These are phyloP conservation scores for Smutsia temminckii DNA, from an alignment of 2,797 vertebrate genomes.

Conservation along the genomic window DNA sequence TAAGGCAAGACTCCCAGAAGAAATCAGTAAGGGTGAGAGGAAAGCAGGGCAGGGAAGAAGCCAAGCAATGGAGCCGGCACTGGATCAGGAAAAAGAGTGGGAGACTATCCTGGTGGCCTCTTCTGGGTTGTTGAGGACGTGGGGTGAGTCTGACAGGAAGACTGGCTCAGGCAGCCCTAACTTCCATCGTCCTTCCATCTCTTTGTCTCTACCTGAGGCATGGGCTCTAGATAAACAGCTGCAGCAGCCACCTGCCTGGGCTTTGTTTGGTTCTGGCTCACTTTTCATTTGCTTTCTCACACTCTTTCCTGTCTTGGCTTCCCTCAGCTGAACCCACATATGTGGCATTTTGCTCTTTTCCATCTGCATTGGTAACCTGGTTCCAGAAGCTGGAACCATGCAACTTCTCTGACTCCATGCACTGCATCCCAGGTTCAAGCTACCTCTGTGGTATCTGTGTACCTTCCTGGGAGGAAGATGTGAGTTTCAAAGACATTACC, in stretches of 20 bases:
- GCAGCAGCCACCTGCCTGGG: neutral
- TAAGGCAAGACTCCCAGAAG: neutral
- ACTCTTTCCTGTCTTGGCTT: neutral
- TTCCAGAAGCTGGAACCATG: neutral
- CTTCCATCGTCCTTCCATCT: neutral
- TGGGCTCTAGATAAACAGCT: neutral
- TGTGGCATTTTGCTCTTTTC: constrained; percentile 51
- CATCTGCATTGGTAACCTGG: neutral
- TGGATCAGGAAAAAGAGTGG: too few relatives aligned
- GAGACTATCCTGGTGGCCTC: neutral
- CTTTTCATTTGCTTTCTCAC: neutral
- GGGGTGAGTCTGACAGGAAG: neutral
- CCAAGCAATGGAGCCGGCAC: neutral
- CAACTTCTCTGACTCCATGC: neutral
- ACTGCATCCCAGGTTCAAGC: neutral
- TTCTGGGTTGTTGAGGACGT: neutral
- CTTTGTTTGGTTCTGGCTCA: neutral
- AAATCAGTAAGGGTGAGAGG: neutral
- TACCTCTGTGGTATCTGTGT: neutral
- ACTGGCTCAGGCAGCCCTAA: too few relatives aligned
- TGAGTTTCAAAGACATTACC: neutral
- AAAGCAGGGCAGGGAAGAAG: neutral
- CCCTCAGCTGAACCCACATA: constrained; percentile 9
- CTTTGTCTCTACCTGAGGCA: neutral
- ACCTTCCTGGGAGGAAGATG: neutral